Base-by-base conservation (phyloP, 2,113 vertebrate genomes). In the Actenoides lindsayi region DNA sequence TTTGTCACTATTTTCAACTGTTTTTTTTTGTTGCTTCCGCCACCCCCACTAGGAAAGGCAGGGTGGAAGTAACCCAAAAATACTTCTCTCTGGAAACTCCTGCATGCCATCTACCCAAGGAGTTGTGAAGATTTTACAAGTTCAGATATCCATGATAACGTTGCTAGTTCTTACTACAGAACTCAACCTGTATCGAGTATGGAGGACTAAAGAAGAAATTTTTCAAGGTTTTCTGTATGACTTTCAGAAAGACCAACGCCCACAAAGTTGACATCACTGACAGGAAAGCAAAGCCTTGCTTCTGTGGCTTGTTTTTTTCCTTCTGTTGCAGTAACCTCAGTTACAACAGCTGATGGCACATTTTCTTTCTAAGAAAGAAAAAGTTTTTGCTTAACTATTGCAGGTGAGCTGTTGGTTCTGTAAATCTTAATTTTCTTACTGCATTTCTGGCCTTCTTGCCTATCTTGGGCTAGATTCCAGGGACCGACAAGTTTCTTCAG, bases 1-100 rank as follows among this genome's bases (percentile, higher is more conserved):
- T 93, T 93, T 96, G 88, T 84, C 37, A 37, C 70, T 90, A 44
- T 93, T 88, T 95, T 90, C 75, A 92, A 39, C 59, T 63, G 42
- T 5, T 3, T 60, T 27, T 54, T 4, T 44, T 23, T 54, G 42
- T 42, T 42, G 42, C 42, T 42, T 42, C 42, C 42, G 11, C 41
- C 10, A 7, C 10, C 8, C n/a, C 27, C 12, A 7, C 28, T 11
- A 65, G 84, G 10, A 44, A 87, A 80, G 11, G 25, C 2, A 5
- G 5, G 27, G 24, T 3, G 5, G 0, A 39, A 14, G 16, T 31
- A 87, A 63, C 82, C 20, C 10, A 56, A 81, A 87, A 97, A 65
- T 92, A 48, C 24, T 80, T 75, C 18, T 54, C 53, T 93, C 21
- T 70, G 93, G 24, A 73, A 91, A 87, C 59, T 76, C 60, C 59